A percentile compares a stretch with the other conserved stretches of the same genome.
Evolutionary conservation across 2,888 invertebrate genomes (phyloP).

Genomic region (Polymixis flavicincta): DNA sequence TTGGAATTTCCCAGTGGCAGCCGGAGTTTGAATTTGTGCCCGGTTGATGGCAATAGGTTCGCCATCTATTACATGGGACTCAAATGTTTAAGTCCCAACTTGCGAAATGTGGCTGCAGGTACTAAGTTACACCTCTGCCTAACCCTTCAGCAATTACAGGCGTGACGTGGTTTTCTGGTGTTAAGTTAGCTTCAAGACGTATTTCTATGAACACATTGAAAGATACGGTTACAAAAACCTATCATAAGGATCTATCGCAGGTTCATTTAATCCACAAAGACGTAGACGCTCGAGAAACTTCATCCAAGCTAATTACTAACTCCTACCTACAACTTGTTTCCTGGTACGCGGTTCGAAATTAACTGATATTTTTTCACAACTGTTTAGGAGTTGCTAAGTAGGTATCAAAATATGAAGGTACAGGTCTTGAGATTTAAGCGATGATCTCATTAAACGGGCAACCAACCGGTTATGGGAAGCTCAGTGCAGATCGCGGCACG

Average conservation of each 20-base stretch:
- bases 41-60: no score
- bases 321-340: slow-evolving; percentile 1
- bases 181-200: slow-evolving; percentile 9
- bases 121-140: neutral
- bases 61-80: neutral
- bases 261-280: slow-evolving; percentile 15
- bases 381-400: neutral
- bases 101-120: neutral
- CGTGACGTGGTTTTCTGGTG: neutral
- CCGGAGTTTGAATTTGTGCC: no score
- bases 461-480: neutral
- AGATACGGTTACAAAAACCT: slow-evolving; percentile 18
- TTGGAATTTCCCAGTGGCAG: no score
- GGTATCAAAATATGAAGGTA: slow-evolving; percentile 5
- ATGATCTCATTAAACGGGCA: slow-evolving; percentile 15
- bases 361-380: slow-evolving; percentile 29
- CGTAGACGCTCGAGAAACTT: slow-evolving; percentile 26
- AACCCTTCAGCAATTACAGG: neutral
- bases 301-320: slow-evolving; percentile 17
- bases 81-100: neutral
- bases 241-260: slow-evolving; percentile 1
- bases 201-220: neutral
- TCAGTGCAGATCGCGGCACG: no score
- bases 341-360: slow-evolving; percentile 14
- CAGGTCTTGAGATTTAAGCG: slow-evolving; percentile 22